phyloP scores from a whole-genome alignment of 2,797 vertebrate species.

The Myripristis murdjan region DNA sequence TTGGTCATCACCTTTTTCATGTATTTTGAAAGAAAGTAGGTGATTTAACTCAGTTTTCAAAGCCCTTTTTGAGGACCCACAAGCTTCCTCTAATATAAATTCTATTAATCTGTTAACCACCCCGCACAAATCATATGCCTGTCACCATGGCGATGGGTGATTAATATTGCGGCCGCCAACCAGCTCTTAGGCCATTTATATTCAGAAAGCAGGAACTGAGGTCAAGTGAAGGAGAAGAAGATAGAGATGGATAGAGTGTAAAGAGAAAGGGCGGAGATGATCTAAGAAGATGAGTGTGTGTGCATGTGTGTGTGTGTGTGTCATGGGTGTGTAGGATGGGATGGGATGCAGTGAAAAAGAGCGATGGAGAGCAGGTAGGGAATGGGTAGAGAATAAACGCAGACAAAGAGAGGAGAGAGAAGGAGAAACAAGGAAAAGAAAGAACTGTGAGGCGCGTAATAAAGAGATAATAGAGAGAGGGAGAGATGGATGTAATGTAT shows the following conservation, averaged over 20 bases:
- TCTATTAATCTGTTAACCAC: slow-evolving; percentile 11
- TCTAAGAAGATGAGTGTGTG: too few species aligned
- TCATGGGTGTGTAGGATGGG: background rate
- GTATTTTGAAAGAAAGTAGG: too few species aligned
- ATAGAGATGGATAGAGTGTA: background rate
- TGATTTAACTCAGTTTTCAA: too few species aligned
- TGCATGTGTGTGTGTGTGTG: too few species aligned
- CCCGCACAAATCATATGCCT: background rate
- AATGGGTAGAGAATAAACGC: background rate
- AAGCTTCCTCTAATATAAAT: background rate
- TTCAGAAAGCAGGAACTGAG: background rate
- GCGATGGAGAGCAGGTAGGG: too few species aligned
- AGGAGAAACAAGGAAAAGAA: slow-evolving; percentile 1
- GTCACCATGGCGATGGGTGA: slow-evolving; percentile 3
- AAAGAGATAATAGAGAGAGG: background rate
- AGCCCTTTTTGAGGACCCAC: too few species aligned
- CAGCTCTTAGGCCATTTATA: slow-evolving; percentile 2
- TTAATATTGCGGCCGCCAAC: slow-evolving; percentile 8
- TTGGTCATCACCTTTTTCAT: too few species aligned
- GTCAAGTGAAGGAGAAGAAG: background rate
- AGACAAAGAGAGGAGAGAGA: background rate
- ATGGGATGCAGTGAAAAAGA: background rate
- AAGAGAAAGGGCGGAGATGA: background rate
- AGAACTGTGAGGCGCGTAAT: background rate
- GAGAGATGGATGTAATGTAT: background rate